Conservation (phyloP, 1,140 invertebrate genomes). For the Ceratoteleas bidentatus region DNA sequence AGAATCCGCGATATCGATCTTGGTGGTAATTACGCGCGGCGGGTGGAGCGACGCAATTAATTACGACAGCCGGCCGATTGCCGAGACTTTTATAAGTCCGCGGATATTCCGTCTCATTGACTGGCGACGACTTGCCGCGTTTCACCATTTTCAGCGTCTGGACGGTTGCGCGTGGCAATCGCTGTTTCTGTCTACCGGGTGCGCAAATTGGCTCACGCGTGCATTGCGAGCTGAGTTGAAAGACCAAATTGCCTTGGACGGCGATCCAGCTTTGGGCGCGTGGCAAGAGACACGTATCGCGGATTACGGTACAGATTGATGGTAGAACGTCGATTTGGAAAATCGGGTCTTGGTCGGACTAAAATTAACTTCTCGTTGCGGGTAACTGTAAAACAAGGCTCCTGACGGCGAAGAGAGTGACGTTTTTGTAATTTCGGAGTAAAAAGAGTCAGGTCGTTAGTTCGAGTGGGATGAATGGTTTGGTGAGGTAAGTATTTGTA, state of each 20-base stretch:
- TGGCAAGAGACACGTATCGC: slow-evolving; percentile 18
- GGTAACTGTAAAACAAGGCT: too few species aligned
- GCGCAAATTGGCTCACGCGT: slow-evolving; percentile 38
- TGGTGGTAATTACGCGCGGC: slow-evolving; percentile 47
- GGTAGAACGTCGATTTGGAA: slow-evolving; percentile 22
- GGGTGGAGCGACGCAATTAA: slow-evolving; percentile 55
- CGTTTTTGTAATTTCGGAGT: too few species aligned
- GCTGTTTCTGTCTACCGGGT: slow-evolving; percentile 49
- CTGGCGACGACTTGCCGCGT: slow-evolving; percentile 51
- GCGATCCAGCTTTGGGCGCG: slow-evolving; percentile 41
- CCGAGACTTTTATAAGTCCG: slow-evolving; percentile 55
- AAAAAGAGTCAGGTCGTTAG: too few species aligned
- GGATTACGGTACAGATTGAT: slow-evolving; percentile 23
- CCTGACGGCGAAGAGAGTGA: too few species aligned
- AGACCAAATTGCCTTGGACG: slow-evolving; percentile 55
- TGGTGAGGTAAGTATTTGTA: too few species aligned
- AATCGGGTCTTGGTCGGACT: slow-evolving; percentile 23
- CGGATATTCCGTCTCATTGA: slow-evolving; percentile 59
- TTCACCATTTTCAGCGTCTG: slow-evolving; percentile 59
- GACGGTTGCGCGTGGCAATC: slow-evolving; percentile 18
- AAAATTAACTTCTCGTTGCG: slow-evolving; percentile 14
- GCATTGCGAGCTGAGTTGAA: slow-evolving; percentile 28
- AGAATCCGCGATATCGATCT: slow-evolving; percentile 41
- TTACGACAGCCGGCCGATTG: slow-evolving; percentile 46
- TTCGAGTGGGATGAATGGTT: too few species aligned